Conservation (phyloP, 2,113 vertebrate species). For the Microcebus lehilahytsara region DNA sequence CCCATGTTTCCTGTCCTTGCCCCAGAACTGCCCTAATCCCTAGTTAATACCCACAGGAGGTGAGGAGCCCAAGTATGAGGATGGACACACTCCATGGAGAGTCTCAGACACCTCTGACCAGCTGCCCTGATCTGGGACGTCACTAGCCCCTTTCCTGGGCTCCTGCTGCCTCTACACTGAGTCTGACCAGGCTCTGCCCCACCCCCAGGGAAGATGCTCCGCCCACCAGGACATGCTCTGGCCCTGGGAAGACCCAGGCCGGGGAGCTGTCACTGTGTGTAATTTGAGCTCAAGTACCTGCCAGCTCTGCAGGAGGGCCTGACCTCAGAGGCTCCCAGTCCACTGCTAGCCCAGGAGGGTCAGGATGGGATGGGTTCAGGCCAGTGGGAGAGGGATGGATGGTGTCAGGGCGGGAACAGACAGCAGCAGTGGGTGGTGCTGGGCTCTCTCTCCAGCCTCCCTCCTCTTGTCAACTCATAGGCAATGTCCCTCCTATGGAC, state of each 20-base stretch:
- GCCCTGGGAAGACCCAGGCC: neutral
- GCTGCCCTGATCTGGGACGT: no score
- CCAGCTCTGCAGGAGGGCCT: neutral
- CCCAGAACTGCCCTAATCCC: no score
- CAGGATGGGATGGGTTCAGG: neutral
- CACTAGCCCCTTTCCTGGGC: neutral
- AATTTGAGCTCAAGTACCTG: neutral
- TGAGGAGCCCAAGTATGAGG: neutral
- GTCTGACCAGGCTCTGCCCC: neutral
- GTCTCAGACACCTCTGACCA: neutral
- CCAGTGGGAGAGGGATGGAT: neutral
- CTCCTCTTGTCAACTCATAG: neutral
- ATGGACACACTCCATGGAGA: neutral
- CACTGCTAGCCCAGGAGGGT: neutral
- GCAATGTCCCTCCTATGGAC: neutral
- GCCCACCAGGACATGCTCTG: neutral
- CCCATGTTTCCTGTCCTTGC: neutral
- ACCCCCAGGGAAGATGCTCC: neutral
- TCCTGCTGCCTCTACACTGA: neutral
- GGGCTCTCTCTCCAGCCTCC: neutral
- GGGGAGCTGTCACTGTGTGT: neutral
- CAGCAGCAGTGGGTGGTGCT: no score
- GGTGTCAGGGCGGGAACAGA: neutral
- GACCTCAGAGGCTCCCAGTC: neutral
- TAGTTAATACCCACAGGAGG: fast-evolving